A percentile compares a stretch with the other conserved stretches of the same genome.
These are phyloP conservation scores for Tyrannus savana DNA, from an alignment of 2,113 vertebrate genomes.

Conservation along the genomic window DNA sequence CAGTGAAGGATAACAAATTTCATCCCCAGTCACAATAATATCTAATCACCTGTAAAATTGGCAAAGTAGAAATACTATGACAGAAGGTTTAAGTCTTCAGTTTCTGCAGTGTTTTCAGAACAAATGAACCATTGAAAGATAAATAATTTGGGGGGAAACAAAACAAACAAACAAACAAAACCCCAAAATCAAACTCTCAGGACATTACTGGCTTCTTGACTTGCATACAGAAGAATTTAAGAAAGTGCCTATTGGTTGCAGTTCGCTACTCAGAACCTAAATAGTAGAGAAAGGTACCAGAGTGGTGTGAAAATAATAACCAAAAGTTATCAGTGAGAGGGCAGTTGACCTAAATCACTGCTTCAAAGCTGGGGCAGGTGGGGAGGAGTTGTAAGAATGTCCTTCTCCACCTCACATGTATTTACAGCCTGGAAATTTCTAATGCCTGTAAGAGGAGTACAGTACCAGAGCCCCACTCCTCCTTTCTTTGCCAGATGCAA, in stretches of 20 bases:
- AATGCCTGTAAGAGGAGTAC: not conserved
- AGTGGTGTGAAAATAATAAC: not conserved
- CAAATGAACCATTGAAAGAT: not conserved
- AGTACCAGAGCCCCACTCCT: not conserved
- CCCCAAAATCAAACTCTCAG: too few relatives aligned
- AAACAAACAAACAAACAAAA: too few relatives aligned
- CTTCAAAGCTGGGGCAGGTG: not conserved
- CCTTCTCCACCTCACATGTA: not conserved
- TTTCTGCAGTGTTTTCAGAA: not conserved
- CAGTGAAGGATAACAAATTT: not conserved
- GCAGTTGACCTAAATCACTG: not conserved
- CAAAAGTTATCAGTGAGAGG: not conserved
- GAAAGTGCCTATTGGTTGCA: not conserved
- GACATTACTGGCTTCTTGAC: not conserved
- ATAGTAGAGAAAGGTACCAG: not conserved
- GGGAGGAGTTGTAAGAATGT: not conserved
- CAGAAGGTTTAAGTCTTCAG: not conserved
- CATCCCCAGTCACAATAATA: not conserved
- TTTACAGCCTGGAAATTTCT: not conserved
- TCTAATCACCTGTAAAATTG: not conserved
- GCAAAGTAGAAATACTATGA: not conserved
- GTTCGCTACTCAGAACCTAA: not conserved
- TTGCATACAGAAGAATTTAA: not conserved
- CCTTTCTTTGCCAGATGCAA: not conserved
- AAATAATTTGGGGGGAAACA: fast-evolving